Evolutionary conservation across 2,888 invertebrate genomes (phyloP), one percentile per base, ranked within the genome.

Genomic region (Dryomyza anilis): DNA sequence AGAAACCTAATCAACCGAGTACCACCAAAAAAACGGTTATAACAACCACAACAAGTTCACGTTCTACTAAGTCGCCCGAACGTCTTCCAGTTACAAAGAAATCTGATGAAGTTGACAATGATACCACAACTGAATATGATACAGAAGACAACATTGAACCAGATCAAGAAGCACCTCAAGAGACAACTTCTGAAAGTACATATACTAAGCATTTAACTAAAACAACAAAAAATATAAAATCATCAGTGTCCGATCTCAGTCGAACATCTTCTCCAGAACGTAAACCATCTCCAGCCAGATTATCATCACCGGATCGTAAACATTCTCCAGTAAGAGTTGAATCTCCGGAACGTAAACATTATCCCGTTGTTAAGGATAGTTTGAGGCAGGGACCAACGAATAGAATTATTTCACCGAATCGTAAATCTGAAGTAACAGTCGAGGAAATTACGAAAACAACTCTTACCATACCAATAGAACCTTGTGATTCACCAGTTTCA

Each of bases 241-340:
- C 25, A 4, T 14, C 21, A 8, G 39, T 39, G 39, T 39, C 39
- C 25, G 64, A 65, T 10, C 68, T 65, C 19, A 62, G 64, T 3
- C 50, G 33, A 25, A 66, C 57, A 12, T 65, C 67, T 52, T 67
- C 70, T 14, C 48, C 68, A 6, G 65, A 63, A 46, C 58, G 25
- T 3, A 58, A 63, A 65, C 21, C 46, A 55, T 46, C 53, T 33
- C 46, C 60, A 43, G 39, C n/a, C 68, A 70, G 72, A 39, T 21
- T 12, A 27, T 23, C 19, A 7, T 59, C 46, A 2, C 30, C 59
- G 7, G 59, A 59, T 8, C 27, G 27, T 4, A 29, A 29, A 3
- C 1, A 46, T 16, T 59, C 46, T 45, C 59, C 45, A 21, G 57
- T 33, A 12, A 7, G 33, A 10, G 33, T 3, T 12, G 21, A 53